These are phyloP conservation scores for Dipodomys merriami DNA, from an alignment of 2,113 vertebrate genomes.

Conservation along the genomic window DNA sequence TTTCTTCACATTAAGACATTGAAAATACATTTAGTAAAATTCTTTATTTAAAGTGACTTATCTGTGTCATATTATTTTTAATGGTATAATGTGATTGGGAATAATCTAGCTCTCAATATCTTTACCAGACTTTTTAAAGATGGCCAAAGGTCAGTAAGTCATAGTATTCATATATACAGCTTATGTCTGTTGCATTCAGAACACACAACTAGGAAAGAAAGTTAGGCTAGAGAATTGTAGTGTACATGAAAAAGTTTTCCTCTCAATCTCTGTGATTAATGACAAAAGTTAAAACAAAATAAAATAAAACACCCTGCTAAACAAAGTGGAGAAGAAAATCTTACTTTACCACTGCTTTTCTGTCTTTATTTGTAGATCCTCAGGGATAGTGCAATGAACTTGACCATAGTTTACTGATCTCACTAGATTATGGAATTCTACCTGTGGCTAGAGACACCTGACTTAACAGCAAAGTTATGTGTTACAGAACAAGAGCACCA, in stretches of 20 bases:
- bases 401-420: background rate
- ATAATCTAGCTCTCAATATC: background rate
- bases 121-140: background rate
- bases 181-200: background rate
- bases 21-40: constrained; percentile 24
- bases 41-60: background rate
- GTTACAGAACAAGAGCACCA: background rate
- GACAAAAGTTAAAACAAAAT: background rate
- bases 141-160: background rate
- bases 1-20: background rate
- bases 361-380: background rate
- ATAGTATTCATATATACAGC: too few relatives aligned
- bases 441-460: background rate
- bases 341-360: background rate
- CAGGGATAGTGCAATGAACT: too few relatives aligned
- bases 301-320: background rate
- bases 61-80: background rate
- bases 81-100: background rate
- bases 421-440: background rate
- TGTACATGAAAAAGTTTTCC: background rate
- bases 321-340: background rate
- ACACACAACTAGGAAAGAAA: background rate
- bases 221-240: background rate
- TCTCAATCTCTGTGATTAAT: background rate
- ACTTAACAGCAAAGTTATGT: constrained; percentile 41